phyloP scores from a whole-genome alignment of 2,888 invertebrate genomes.

The Pristionchus mayeri region DNA sequence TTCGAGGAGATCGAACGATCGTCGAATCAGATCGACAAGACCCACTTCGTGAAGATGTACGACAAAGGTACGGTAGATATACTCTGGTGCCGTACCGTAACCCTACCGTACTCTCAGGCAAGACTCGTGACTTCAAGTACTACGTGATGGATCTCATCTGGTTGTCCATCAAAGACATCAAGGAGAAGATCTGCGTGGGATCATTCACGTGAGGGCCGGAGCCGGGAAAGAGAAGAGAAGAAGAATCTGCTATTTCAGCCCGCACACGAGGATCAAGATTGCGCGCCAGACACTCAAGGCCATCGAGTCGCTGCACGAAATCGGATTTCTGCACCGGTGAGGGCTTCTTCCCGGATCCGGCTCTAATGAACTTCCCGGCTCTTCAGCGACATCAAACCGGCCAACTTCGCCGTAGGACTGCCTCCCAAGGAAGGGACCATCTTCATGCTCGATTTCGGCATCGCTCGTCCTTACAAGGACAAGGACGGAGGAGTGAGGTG shows the following conservation, averaged over 20 bases:
- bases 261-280: constrained; percentile 17
- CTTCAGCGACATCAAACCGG: constrained; percentile 37
- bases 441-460: constrained; percentile 26
- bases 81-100: neutral
- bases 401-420: constrained; percentile 18
- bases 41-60: constrained; percentile 14
- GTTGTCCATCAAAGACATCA: neutral
- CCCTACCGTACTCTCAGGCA: neutral
- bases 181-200: neutral
- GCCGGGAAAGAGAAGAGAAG: neutral
- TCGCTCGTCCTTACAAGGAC: neutral
- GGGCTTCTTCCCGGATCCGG: neutral
- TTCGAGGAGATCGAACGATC: neutral
- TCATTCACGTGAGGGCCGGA: neutral
- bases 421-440: neutral
- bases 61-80: neutral
- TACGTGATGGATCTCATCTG: constrained; percentile 23
- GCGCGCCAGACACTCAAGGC: neutral
- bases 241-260: neutral
- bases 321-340: constrained; percentile 19
- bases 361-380: neutral
- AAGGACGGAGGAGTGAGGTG: neutral
- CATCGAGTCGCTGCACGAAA: constrained; percentile 4
- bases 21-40: neutral
- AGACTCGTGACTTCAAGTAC: constrained; percentile 1